Conservation (phyloP, 2,797 vertebrate species). For the Aythya fuligula region DNA sequence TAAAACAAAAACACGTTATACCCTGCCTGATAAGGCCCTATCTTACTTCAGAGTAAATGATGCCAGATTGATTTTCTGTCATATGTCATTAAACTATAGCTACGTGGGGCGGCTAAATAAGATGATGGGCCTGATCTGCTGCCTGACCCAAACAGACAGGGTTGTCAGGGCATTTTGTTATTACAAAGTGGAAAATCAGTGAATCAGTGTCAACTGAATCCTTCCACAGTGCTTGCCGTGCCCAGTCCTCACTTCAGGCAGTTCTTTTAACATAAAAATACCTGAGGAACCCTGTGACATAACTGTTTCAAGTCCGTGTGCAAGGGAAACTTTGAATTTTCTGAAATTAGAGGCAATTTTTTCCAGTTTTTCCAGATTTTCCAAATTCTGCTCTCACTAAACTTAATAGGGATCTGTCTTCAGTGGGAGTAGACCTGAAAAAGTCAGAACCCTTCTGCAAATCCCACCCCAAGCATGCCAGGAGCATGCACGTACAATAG, state of each 20-base stretch:
- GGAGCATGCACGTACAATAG: not conserved
- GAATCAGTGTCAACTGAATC: not conserved
- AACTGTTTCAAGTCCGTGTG: not conserved
- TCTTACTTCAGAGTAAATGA: not conserved
- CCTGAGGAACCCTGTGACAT: not conserved
- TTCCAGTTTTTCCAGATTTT: not conserved
- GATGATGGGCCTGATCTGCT: not conserved
- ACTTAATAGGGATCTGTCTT: not conserved
- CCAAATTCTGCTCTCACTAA: not conserved
- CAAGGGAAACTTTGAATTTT: not conserved
- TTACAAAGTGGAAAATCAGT: not conserved
- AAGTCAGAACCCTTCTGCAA: not conserved
- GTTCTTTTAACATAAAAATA: not conserved
- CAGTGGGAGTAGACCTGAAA: not conserved
- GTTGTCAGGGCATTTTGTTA: not conserved
- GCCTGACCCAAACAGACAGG: not conserved
- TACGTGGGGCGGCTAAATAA: not conserved
- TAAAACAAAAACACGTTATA: not conserved
- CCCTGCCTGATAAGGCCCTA: not conserved
- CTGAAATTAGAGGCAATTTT: not conserved
- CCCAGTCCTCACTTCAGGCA: not conserved
- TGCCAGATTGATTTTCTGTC: constrained; percentile 8
- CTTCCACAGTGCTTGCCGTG: not conserved
- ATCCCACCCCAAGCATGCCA: rapidly evolving
- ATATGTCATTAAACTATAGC: not conserved